Conservation (phyloP, 2,113 vertebrate genomes). For the Pygoscelis antarcticus region DNA sequence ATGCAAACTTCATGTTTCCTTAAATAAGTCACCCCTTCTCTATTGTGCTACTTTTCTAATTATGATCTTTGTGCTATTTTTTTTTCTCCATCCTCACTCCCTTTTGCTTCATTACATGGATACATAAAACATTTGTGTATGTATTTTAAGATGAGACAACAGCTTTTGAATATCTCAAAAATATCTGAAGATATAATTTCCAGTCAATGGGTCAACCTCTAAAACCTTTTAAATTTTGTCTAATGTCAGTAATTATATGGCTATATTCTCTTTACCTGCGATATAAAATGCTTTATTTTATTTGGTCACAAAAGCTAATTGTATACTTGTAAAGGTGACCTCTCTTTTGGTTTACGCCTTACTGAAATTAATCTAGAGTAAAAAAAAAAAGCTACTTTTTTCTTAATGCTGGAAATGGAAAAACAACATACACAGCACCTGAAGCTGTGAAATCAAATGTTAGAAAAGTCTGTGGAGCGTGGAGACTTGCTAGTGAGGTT, state of each 20-base stretch:
- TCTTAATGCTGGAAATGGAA: not conserved
- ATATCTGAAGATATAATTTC: not conserved
- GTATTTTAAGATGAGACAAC: not conserved
- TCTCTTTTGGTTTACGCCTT: not conserved
- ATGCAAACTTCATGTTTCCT: not conserved
- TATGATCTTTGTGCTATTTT: not conserved
- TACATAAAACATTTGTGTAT: not conserved
- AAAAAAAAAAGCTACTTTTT: not conserved
- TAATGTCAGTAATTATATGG: not conserved
- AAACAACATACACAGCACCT: not conserved
- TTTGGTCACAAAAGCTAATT: not conserved
- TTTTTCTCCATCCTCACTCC: not conserved
- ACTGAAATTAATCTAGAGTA: not conserved
- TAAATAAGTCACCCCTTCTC: not conserved
- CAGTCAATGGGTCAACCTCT: not conserved
- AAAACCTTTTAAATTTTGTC: not conserved
- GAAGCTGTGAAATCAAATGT: not conserved
- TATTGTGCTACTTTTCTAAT: not conserved
- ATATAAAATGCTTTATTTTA: not conserved
- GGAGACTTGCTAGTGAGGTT: not conserved
- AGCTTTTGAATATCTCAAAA: constrained; percentile 2
- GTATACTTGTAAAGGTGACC: not conserved
- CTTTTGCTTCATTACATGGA: not conserved
- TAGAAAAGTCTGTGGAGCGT: not conserved
- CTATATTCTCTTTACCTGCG: not conserved